phyloP scores from a whole-genome alignment of 2,113 vertebrate genomes.

The Ophiodon elongatus region DNA sequence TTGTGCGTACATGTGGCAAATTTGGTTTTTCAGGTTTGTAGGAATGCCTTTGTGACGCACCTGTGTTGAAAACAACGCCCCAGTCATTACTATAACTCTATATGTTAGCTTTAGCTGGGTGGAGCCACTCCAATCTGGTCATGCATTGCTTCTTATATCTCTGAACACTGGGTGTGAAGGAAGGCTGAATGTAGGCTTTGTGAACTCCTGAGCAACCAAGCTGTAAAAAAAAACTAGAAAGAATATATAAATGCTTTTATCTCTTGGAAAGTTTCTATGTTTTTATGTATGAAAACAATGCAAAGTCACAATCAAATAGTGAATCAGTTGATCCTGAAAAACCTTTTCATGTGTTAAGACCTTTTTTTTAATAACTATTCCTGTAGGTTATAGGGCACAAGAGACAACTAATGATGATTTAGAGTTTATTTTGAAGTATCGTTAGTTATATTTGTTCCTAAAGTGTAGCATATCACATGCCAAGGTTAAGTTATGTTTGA shows the following conservation, averaged over 20 bases:
- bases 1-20: not conserved
- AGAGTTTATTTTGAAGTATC: not conserved
- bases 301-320: not conserved
- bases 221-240: slow-evolving; percentile 1
- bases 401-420: not conserved
- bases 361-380: not conserved
- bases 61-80: slow-evolving; percentile 34
- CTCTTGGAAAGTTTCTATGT: not conserved
- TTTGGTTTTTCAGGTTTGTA: slow-evolving; percentile 60
- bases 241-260: not conserved
- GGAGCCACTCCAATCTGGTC: slow-evolving; percentile 57
- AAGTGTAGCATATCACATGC: not conserved
- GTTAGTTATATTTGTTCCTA: not conserved
- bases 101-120: slow-evolving; percentile 38
- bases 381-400: not conserved
- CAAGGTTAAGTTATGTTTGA: not conserved
- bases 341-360: not conserved
- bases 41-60: slow-evolving; percentile 59
- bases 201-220: slow-evolving; percentile 5
- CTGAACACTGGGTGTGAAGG: slow-evolving; percentile 22
- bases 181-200: slow-evolving; percentile 30
- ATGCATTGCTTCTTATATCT: slow-evolving; percentile 60
- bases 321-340: not conserved
- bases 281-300: not conserved
- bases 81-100: slow-evolving; percentile 14